Percentiles rank a stretch among this genome's conserved stretches.
Conservation (phyloP, 2,113 vertebrate genomes). For the Tetrao urogallus region DNA sequence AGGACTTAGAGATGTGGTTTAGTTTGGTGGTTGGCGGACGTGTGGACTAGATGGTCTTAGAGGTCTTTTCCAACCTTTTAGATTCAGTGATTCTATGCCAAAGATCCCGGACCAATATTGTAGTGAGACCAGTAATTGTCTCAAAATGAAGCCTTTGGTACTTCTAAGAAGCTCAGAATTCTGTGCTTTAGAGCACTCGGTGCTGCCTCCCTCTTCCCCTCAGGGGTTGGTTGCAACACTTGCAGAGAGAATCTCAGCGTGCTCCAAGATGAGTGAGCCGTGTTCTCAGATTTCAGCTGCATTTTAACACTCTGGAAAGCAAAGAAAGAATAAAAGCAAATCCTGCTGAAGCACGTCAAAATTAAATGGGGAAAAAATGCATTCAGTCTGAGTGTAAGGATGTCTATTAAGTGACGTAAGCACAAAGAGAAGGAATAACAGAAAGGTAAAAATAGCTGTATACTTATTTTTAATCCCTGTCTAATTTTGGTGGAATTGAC, state of each 20-base stretch:
- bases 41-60: too few relatives aligned
- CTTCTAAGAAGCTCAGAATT: not conserved
- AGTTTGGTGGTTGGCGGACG: too few relatives aligned
- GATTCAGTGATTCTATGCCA: too few relatives aligned
- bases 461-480: not conserved
- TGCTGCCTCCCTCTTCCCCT: fast-evolving
- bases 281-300: not conserved
- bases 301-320: not conserved
- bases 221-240: fast-evolving
- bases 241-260: not conserved
- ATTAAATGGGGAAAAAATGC: not conserved
- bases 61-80: too few relatives aligned
- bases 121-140: not conserved
- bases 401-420: not conserved
- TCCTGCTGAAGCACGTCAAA: not conserved
- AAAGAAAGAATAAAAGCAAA: not conserved
- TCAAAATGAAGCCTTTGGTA: not conserved
- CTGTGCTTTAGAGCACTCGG: not conserved
- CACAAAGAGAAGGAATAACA: not conserved
- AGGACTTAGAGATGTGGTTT: too few relatives aligned
- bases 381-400: not conserved
- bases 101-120: fast-evolving
- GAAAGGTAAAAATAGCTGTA: constrained; percentile 2
- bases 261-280: not conserved
- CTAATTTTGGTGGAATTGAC: not conserved